phyloP scores from a whole-genome alignment of 2,888 invertebrate species.

The Cheiracanthium punctorium region DNA sequence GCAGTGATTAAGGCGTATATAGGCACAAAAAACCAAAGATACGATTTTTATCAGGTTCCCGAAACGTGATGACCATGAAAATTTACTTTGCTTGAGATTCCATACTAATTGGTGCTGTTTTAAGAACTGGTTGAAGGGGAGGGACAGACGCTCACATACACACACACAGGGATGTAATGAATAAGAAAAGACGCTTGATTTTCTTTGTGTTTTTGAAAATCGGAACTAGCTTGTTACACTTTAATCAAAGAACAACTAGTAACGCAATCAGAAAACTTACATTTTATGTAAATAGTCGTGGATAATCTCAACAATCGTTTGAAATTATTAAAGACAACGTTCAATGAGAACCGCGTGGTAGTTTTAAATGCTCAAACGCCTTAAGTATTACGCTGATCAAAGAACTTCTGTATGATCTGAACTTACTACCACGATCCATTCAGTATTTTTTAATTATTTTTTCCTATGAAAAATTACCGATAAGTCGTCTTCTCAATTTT shows the following conservation, averaged over 20 bases:
- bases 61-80: slow-evolving; percentile 68
- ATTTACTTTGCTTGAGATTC: slow-evolving; percentile 58
- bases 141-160: not conserved
- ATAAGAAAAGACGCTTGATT: slow-evolving; percentile 7
- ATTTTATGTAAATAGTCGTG: slow-evolving; percentile 19
- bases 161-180: not conserved
- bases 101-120: slow-evolving; percentile 49
- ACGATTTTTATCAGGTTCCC: slow-evolving; percentile 66
- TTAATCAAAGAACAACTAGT: slow-evolving; percentile 28
- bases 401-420: not conserved
- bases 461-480: no score
- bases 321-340: slow-evolving; percentile 12
- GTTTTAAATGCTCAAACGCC: not conserved
- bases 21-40: slow-evolving; percentile 34
- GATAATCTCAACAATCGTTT: slow-evolving; percentile 5
- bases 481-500: no score
- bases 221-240: slow-evolving; percentile 29
- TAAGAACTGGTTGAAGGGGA: slow-evolving; percentile 48
- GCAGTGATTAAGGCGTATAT: slow-evolving; percentile 45
- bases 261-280: slow-evolving; percentile 24
- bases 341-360: not conserved
- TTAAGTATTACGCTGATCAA: not conserved
- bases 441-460: no score
- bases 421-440: no score
- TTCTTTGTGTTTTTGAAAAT: slow-evolving; percentile 33